Percentiles rank a stretch among this genome's conserved stretches.
Evolutionary conservation across 2,113 vertebrate genomes (phyloP).

Genomic region (Anolis sagrei): DNA sequence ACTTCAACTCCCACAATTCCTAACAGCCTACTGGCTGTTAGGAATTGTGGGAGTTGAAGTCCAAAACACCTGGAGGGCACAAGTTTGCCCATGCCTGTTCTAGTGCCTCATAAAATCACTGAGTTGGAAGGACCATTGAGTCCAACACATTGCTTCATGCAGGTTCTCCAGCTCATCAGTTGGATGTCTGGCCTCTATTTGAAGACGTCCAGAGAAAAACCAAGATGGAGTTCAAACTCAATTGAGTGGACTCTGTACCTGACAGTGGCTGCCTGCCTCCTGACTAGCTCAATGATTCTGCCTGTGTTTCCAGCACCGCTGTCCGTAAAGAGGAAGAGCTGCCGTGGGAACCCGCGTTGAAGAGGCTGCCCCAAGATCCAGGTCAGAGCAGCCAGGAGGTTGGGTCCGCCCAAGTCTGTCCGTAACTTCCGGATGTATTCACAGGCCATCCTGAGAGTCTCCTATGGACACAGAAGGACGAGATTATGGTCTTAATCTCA

Average conservation of each 20-base stretch:
- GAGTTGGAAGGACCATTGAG: no score
- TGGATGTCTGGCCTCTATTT: no score
- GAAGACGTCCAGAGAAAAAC: accelerated
- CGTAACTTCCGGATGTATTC: conserved; percentile 82
- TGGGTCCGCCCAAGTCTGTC: conserved; percentile 71
- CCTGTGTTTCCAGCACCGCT: conserved; percentile 70
- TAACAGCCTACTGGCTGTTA: no score
- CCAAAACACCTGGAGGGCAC: no score
- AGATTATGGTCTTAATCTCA: no score
- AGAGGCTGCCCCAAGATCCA: conserved; percentile 89
- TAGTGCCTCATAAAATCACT: no score
- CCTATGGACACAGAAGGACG: conserved; percentile 66
- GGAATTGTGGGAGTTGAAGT: no score
- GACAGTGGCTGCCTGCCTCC: conserved; percentile 83
- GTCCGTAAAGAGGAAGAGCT: conserved; percentile 88
- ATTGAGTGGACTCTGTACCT: conserved; percentile 74
- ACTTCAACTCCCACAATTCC: no score
- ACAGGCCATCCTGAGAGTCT: conserved; percentile 78
- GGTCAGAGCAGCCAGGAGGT: conserved; percentile 84
- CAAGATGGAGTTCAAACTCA: accelerated
- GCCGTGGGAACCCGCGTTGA: conserved; percentile 88
- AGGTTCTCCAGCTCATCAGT: no score
- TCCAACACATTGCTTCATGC: no score
- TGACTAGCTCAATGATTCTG: conserved; percentile 87
- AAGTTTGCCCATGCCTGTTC: no score